Conservation (phyloP, 2,888 invertebrate species). For the Oligia fasciuncula region DNA sequence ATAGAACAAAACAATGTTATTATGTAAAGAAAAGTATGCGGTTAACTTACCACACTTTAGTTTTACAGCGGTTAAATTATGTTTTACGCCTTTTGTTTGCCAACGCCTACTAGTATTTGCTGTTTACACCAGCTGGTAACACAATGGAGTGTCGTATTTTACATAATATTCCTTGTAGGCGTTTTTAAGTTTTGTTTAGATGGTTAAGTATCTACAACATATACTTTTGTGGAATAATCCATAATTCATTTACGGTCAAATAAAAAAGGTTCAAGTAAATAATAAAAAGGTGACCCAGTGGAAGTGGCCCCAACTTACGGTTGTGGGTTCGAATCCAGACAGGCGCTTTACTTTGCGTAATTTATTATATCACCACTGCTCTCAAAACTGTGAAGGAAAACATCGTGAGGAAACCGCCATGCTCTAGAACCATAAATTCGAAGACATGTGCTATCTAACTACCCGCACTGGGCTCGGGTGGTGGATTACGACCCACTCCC, state of each 20-base stretch:
- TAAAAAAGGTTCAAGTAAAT: too few species aligned
- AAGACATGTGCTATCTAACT: too few species aligned
- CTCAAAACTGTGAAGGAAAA: too few species aligned
- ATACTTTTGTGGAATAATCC: not conserved
- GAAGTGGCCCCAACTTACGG: too few species aligned
- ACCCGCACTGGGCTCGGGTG: too few species aligned
- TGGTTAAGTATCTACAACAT: not conserved
- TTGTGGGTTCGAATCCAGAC: too few species aligned
- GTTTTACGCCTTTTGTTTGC: conserved; percentile 27
- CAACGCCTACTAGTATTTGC: conserved; percentile 41
- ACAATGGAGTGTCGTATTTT: conserved; percentile 29
- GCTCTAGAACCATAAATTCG: too few species aligned
- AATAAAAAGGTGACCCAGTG: too few species aligned
- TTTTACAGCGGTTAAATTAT: conserved; percentile 21
- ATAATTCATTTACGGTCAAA: not conserved
- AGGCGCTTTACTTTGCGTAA: too few species aligned
- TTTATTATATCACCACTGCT: too few species aligned
- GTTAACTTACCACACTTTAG: conserved; percentile 41
- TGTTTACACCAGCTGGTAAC: conserved; percentile 27
- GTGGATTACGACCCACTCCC: too few species aligned
- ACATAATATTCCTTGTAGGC: conserved; percentile 17
- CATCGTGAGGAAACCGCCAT: too few species aligned
- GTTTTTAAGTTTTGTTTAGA: conserved; percentile 12
- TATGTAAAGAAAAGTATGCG: conserved; percentile 52
- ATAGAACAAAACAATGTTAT: conserved; percentile 44